Base-by-base conservation (phyloP, 2,113 vertebrate genomes). In the Corapipo altera region DNA sequence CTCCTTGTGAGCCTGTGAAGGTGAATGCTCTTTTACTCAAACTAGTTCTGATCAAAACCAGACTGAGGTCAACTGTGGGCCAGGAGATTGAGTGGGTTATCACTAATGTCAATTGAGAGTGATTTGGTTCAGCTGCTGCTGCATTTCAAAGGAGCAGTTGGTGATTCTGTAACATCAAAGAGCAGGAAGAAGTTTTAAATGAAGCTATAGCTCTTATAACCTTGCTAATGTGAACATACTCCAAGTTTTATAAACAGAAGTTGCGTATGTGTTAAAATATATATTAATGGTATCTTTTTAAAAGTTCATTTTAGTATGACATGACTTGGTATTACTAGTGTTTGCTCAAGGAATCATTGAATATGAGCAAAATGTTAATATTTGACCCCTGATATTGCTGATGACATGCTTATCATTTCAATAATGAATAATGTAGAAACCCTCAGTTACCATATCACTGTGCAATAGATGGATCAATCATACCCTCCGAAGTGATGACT, bases 1-100 rank as follows among this genome's bases (percentile, higher is more conserved):
- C 58, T 88, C 75, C 85, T 88, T 96, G 85, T 88, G 85, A 92
- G 79, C 9, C 75, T 95, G 79, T 96, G 96, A 94, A 96, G 96
- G 95, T 96, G 95, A 96, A 85, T 85, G 70, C 30, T 67, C 16
- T 88, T 87, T 91, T 66, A 72, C 64, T 61, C 77, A 73, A 95
- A 91, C 80, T 55, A 85, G 76, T 88, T 97, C 76, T 96, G 91
- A 95, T 96, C 91, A 94, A 95, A 95, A 96, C 85, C 92, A 97
- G 85, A 8, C 83, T 80, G 88, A 89, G 95, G 95, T 97, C 95
- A 97, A 1, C 71, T 6, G 4, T 85, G 80, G 95, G 85, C 96
- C 95, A 96, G 73, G 82, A 78, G 85, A 95, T 82, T 95, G 95
- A 92, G 92, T 75, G 83, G 94, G 79, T 95, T 95, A 92, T 95